A percentile compares a stretch with the other conserved stretches of the same genome.
phyloP scores from a whole-genome alignment of 2,113 vertebrate species.

The Mustela lutreola region DNA sequence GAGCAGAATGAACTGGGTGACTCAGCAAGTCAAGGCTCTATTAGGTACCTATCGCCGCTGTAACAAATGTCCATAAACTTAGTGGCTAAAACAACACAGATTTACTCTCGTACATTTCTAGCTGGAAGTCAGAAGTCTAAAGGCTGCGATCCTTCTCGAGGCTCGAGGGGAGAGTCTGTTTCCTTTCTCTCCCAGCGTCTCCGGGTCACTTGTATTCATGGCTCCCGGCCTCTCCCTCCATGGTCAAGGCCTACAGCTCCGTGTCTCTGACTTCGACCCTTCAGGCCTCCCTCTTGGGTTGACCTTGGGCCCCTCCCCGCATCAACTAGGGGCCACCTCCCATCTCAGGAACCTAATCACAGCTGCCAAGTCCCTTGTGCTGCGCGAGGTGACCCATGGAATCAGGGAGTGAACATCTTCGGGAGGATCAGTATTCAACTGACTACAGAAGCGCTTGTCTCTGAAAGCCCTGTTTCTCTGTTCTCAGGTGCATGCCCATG shows the following conservation, averaged over 20 bases:
- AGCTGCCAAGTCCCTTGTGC: not conserved
- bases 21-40: not conserved
- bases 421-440: not conserved
- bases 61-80: not conserved
- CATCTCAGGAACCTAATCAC: not conserved
- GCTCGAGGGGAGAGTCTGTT: not conserved
- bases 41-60: too few relatives aligned
- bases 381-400: not conserved
- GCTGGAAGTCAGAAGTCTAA: not conserved
- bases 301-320: not conserved
- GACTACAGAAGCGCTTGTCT: not conserved
- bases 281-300: not conserved
- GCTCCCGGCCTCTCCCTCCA: not conserved
- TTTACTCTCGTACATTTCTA: not conserved
- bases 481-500: not conserved
- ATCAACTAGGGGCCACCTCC: not conserved
- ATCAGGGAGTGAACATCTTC: not conserved
- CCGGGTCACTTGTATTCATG: not conserved
- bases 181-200: not conserved
- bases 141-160: not conserved
- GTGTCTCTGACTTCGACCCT: not conserved
- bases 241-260: not conserved
- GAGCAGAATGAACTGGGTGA: rapidly evolving
- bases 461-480: not conserved
- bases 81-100: not conserved